Base-by-base conservation (phyloP, 2,888 invertebrate genomes). In the Cenopis cana region DNA sequence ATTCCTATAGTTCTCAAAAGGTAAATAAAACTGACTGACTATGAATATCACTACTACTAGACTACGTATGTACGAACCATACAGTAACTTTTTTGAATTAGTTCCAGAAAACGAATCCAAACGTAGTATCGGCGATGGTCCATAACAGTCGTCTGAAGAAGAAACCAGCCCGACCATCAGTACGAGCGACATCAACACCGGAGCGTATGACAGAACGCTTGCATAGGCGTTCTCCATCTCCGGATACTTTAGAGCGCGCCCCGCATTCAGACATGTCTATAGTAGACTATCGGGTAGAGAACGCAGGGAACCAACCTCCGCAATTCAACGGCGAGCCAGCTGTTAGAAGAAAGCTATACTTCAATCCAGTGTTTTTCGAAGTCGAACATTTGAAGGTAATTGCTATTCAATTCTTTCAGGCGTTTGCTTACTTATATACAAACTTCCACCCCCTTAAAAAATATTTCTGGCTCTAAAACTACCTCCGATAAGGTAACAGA, bases 281-380 rank as follows among this genome's bases (percentile, higher is more conserved):
- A 72, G 86, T 93, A 10, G 92, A 93, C 74, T 93, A 89, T 68
- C 86, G 85, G 71, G 72, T 87, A 18, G 89, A 93, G 74, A 83
- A 86, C 75, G 76, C 78, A 56, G 74, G 79, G 24, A 80, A 79
- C 59, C 81, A 84, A 69, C 69, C 86, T 90, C 75, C 87, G 91
- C 72, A 90, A 83, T 83, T 87, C 33, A 85, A 86, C 74, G 89
- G 88, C 20, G 91, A 91, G 72, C 84, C 86, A 57, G 82, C 83
- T 0, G 94, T 95, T 9, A 94, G 97, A 72, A 95, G 96, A 78
- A 97, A 98, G 82, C 90, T 98, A 4, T 98, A 97, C 84, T 98
- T 98, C 81, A 98, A 98, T 89, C 98, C 98, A 0, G 97, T 98
- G 0, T 98, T 98, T 86, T 98, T 98, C 81, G 98, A 98, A 86